Percentiles rank a stretch among this genome's conserved stretches.
Evolutionary conservation across 2,888 invertebrate genomes (phyloP).

Genomic region (Philereme vetulata): DNA sequence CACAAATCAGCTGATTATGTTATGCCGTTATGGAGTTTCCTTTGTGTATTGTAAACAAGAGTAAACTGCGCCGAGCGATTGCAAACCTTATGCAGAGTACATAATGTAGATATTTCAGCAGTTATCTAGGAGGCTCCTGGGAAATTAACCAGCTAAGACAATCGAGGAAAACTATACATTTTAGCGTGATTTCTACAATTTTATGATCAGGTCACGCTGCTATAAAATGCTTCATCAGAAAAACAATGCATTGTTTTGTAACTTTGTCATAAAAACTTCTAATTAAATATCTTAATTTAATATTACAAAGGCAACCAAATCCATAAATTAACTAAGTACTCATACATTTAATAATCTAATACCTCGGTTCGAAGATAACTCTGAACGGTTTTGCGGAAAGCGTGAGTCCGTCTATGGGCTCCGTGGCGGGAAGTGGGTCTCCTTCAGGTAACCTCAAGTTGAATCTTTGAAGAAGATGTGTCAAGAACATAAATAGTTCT

Average conservation of each 20-base stretch:
- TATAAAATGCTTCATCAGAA: background rate
- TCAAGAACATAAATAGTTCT: constrained; percentile 90
- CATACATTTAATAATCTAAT: background rate
- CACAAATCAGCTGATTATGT: constrained; percentile 15
- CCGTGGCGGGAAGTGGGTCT: constrained; percentile 67
- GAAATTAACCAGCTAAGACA: background rate
- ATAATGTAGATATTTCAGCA: background rate
- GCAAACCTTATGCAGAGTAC: background rate
- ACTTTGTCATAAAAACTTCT: background rate
- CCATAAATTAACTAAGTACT: background rate
- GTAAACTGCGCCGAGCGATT: background rate
- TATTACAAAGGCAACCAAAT: background rate
- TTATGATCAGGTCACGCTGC: background rate
- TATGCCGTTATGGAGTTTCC: background rate
- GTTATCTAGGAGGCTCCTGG: background rate
- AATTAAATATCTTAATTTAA: background rate
- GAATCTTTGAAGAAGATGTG: constrained; percentile 89
- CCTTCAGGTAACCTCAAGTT: constrained; percentile 61
- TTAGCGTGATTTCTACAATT: constrained; percentile 1
- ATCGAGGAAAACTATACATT: background rate
- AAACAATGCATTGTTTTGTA: background rate
- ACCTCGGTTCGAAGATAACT: constrained; percentile 65
- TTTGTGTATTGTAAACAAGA: constrained; percentile 9
- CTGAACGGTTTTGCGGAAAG: constrained; percentile 82
- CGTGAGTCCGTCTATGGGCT: constrained; percentile 82